Evolutionary conservation across 2,113 vertebrate genomes (phyloP), one percentile per base, ranked within the genome.

Genomic region (Burhinus bistriatus): DNA sequence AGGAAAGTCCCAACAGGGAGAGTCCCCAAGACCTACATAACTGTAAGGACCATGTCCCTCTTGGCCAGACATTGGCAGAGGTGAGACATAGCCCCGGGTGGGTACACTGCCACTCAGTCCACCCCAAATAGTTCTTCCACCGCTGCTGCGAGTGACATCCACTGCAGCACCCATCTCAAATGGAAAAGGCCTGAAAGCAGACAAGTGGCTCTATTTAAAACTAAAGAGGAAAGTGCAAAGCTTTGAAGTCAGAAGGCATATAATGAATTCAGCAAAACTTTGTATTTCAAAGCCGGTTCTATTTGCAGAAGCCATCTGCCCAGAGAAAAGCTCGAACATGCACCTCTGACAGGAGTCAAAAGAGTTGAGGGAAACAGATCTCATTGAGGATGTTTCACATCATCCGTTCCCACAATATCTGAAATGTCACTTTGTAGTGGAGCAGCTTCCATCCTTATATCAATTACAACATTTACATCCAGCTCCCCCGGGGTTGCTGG

Each of bases 231-330:
- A 94, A 96, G 83, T 78, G 85, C 85, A 94, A 88, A 92, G 83
- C 97, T 97, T 97, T 97, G 96, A 97, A 95, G 93, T 97, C 92
- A 95, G 93, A 93, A 96, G 90, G 92, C 51, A 6, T 80, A 90
- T 95, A 93, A 96, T 81, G 92, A 95, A 95, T 97, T 90, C 96
- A 80, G 85, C 68, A 94, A 92, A 97, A 97, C 92, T 95, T 94
- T 86, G 29, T 96, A 88, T 96, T 97, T 97, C 96, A 97, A 96
- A 97, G 96, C 54, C 23, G 3, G 68, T 93, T 97, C 96, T 96
- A 96, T 97, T 96, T 94, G 96, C 88, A 97, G 95, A 94, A 93
- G 79, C 94, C 96, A 96, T 97, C 95, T 96, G 96, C 88, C 93
- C 94, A 92, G 88, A 95, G 90, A 95, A 94, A 83, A 92, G 94